phyloP scores from a whole-genome alignment of 2,888 invertebrate species.

The Cabera pusaria region DNA sequence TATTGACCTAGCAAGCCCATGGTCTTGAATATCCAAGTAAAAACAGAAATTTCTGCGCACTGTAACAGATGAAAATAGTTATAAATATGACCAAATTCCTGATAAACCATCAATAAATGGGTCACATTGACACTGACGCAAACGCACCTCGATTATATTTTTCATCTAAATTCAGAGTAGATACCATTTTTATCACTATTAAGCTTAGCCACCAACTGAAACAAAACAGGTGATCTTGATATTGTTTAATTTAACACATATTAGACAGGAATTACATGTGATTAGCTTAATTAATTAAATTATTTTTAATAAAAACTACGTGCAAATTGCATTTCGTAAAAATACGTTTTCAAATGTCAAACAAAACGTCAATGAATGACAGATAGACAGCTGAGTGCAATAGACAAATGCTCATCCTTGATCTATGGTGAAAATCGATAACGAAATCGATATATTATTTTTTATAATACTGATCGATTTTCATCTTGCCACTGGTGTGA shows the following conservation, averaged over 20 bases:
- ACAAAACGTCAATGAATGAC: no score
- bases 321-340: constrained; percentile 57
- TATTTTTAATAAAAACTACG: constrained; percentile 32
- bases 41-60: constrained; percentile 87
- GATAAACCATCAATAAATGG: constrained; percentile 30
- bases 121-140: constrained; percentile 41
- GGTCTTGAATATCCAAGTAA: constrained; percentile 90
- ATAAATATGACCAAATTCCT: no score
- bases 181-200: constrained; percentile 59
- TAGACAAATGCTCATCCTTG: constrained; percentile 53
- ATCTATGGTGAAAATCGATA: constrained; percentile 72
- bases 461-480: no score
- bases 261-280: no score
- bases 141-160: constrained; percentile 73
- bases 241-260: no score
- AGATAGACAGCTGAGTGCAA: constrained; percentile 74
- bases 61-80: constrained; percentile 46
- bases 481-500: no score
- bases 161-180: constrained; percentile 73
- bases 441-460: constrained; percentile 48
- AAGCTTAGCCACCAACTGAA: constrained; percentile 28
- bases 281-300: no score
- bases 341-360: constrained; percentile 71
- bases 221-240: no score
- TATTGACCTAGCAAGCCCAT: constrained; percentile 85